Base-by-base conservation (phyloP, 2,888 invertebrate genomes). In the Seira sanloemensis region DNA sequence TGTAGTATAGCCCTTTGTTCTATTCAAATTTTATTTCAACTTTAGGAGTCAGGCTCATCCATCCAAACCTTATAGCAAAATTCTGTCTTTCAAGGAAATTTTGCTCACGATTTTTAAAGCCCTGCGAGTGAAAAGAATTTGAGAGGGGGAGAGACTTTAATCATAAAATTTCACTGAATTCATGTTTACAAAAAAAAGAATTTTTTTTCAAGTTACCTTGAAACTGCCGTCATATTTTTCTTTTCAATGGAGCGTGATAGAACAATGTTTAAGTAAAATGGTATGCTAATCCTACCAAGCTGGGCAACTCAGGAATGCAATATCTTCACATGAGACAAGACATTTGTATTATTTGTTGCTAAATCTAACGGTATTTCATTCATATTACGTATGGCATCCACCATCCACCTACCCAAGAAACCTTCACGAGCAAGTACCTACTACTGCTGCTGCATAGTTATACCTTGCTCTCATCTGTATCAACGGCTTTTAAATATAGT, bases 331-430 rank as follows among this genome's bases (percentile, higher is more conserved):
- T 24, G 46, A 54, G 66, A 67, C 46, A 46, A 23, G 37, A 18
- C n/a, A 25, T 16, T 25, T 62, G 26, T 27, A 25, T 16, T 27
- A 62, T 67, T 26, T 54, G 24, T 50, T 75, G 75, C 75, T 18
- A 81, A 69, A 68, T 54, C 75, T 81, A 81, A 81, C 80, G 80
- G 80, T 81, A 81, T 69, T 74, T 69, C 58, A 65, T 71, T 78
- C 62, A 62, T 62, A 62, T 37, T 37, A 50, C 50, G 16, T 50
- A n/a, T n/a, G 16, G 16, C 16, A 7, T 2, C 50, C n/a, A 50
- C 16, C 50, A 50, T 18, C 5, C n/a, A 50, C 50, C 16, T 50
- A 12, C 50, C 50, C 50, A 21, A 1, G 5, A 23, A 62, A 62
- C 62, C 62, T 62, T 62, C 62, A 62, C 16, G 21, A 23, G 23